phyloP scores from a whole-genome alignment of 2,113 vertebrate genomes.

The Carlito syrichta region DNA sequence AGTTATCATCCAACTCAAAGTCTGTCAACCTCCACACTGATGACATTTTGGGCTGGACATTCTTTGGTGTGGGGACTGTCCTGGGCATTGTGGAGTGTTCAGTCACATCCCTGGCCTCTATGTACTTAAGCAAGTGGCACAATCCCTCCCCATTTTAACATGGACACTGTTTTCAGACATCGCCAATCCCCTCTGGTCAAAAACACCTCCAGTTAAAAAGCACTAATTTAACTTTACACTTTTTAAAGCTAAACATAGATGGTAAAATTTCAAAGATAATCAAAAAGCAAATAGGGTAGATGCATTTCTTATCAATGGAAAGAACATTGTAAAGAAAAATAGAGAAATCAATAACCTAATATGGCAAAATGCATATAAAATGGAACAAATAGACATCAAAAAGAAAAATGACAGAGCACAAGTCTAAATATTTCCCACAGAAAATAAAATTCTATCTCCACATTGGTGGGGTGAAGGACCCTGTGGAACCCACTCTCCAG shows the following conservation, averaged over 20 bases:
- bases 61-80: neutral
- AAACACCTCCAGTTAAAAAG: neutral
- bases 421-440: neutral
- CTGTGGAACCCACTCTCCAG: neutral
- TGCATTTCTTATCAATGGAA: neutral
- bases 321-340: neutral
- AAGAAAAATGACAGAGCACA: neutral
- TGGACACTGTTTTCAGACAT: neutral
- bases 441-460: neutral
- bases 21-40: neutral
- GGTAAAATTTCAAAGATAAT: neutral
- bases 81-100: neutral
- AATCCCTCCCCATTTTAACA: neutral
- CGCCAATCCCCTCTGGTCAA: neutral
- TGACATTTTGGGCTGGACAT: too few species aligned
- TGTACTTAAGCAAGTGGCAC: neutral
- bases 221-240: neutral
- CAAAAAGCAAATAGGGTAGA: neutral
- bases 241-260: neutral
- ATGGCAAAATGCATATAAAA: neutral
- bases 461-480: accelerated
- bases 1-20: neutral
- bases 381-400: neutral
- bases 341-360: neutral
- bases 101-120: neutral